Percentiles rank a stretch among this genome's conserved stretches.
Evolutionary conservation across 2,888 invertebrate species (phyloP).

Genomic region (Nasonovia ribisnigri): DNA sequence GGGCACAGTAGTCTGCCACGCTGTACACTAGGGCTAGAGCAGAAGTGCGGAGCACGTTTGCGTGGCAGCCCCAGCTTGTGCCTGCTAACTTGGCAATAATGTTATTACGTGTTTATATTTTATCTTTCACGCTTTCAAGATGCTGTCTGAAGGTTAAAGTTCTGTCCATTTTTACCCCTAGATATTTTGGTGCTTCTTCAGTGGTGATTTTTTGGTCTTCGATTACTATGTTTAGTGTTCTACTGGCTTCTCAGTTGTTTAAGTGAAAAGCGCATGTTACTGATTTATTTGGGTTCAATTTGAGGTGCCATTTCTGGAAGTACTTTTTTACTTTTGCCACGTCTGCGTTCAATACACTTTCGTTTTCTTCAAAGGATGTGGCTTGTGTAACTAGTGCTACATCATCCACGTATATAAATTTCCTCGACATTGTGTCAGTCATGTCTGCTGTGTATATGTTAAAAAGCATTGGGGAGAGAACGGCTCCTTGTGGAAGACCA

Average conservation of each 20-base stretch:
- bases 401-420: too few relatives aligned
- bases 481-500: too few relatives aligned
- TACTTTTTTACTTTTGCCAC: background rate
- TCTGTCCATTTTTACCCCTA: background rate
- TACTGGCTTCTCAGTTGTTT: background rate
- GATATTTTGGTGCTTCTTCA: background rate
- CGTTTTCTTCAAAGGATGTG: background rate
- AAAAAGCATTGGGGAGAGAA: too few relatives aligned
- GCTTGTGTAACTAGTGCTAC: background rate
- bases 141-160: background rate
- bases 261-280: too few relatives aligned
- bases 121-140: background rate
- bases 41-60: constrained; percentile 17
- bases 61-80: background rate
- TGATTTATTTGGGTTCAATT: background rate
- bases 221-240: background rate
- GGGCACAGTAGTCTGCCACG: background rate
- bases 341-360: background rate
- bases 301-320: background rate
- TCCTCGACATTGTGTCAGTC: too few relatives aligned
- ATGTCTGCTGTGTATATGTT: too few relatives aligned
- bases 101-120: constrained; percentile 10
- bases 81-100: constrained; percentile 26
- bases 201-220: background rate
- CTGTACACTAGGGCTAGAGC: constrained; percentile 3